Percentiles rank a stretch among this genome's conserved stretches.
Conservation (phyloP, 2,888 invertebrate species). For the Melieria picta region DNA sequence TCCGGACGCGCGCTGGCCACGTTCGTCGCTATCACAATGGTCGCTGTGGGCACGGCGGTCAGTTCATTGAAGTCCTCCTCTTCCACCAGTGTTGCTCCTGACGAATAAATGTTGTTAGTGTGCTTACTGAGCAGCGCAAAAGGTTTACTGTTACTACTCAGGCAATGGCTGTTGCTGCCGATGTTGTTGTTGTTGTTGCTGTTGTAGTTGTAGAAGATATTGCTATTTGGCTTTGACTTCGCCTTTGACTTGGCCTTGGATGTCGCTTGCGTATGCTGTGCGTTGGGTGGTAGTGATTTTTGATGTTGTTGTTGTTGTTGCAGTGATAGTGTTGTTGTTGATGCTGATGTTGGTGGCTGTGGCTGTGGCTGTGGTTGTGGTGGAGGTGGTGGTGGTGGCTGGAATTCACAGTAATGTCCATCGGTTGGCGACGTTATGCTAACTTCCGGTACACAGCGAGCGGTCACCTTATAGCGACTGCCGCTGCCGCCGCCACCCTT, state of each 20-base stretch:
- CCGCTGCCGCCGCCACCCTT: slow-evolving; percentile 58
- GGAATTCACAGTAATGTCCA: slow-evolving; percentile 40
- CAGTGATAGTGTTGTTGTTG: slow-evolving; percentile 42
- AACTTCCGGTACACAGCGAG: slow-evolving; percentile 65
- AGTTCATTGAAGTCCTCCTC: slow-evolving; percentile 61
- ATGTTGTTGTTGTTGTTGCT: slow-evolving; percentile 46
- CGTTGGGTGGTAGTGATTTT: slow-evolving; percentile 20
- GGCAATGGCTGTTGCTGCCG: slow-evolving; percentile 48
- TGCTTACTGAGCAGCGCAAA: slow-evolving; percentile 42
- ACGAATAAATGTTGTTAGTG: slow-evolving; percentile 61
- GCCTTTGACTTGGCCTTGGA: slow-evolving; percentile 9
- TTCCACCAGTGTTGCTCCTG: slow-evolving; percentile 62
- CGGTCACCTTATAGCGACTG: slow-evolving; percentile 64
- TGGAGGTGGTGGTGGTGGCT: slow-evolving; percentile 33
- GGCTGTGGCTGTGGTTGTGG: slow-evolving; percentile 38
- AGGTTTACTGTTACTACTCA: slow-evolving; percentile 47
- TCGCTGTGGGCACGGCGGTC: slow-evolving; percentile 48
- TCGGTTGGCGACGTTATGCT: slow-evolving; percentile 62
- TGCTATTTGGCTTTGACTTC: background rate
- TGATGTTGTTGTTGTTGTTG: slow-evolving; percentile 47
- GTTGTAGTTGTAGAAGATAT: slow-evolving; percentile 41
- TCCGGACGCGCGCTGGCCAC: slow-evolving; percentile 29
- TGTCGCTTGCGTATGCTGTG: slow-evolving; percentile 24
- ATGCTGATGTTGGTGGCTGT: slow-evolving; percentile 13
- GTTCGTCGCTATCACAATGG: slow-evolving; percentile 44